Conservation (phyloP, 2,888 invertebrate genomes). For the Hoplodrina ambigua region DNA sequence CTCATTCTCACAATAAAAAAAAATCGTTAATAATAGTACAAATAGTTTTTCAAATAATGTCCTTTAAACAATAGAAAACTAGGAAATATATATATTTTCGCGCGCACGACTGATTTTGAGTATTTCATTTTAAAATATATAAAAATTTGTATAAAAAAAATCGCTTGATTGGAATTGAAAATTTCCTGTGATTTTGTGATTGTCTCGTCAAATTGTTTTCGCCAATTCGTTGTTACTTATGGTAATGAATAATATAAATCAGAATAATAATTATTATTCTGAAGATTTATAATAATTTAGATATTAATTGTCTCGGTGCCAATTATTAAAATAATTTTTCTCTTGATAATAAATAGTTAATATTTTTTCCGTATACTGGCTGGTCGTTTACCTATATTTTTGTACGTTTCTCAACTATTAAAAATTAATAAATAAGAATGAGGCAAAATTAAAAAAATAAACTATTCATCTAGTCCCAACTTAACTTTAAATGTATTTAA, state of each 20-base stretch:
- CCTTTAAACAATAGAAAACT: conserved; percentile 67
- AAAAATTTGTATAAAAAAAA: conserved; percentile 50
- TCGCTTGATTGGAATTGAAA: conserved; percentile 71
- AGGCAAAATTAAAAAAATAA: background rate
- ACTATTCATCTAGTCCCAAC: background rate
- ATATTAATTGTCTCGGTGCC: conserved; percentile 76
- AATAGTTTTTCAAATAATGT: conserved; percentile 42
- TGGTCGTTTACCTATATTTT: conserved; percentile 44
- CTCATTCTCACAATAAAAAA: conserved; percentile 13
- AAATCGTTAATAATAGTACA: conserved; percentile 50
- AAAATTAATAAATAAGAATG: background rate
- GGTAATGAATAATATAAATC: conserved; percentile 55
- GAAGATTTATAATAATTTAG: conserved; percentile 66
- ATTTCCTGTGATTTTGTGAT: conserved; percentile 60
- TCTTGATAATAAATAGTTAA: conserved; percentile 60
- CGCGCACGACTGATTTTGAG: conserved; percentile 79
- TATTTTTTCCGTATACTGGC: conserved; percentile 49
- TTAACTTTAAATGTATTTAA: background rate
- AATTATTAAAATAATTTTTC: conserved; percentile 75
- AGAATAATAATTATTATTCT: conserved; percentile 57
- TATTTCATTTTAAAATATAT: conserved; percentile 67
- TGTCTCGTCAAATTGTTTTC: conserved; percentile 64
- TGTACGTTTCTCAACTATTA: background rate
- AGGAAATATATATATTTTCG: conserved; percentile 58
- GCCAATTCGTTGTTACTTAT: conserved; percentile 63